These are phyloP conservation scores for Yponomeuta malinellus DNA, from an alignment of 2,888 invertebrate species.

Conservation along the genomic window DNA sequence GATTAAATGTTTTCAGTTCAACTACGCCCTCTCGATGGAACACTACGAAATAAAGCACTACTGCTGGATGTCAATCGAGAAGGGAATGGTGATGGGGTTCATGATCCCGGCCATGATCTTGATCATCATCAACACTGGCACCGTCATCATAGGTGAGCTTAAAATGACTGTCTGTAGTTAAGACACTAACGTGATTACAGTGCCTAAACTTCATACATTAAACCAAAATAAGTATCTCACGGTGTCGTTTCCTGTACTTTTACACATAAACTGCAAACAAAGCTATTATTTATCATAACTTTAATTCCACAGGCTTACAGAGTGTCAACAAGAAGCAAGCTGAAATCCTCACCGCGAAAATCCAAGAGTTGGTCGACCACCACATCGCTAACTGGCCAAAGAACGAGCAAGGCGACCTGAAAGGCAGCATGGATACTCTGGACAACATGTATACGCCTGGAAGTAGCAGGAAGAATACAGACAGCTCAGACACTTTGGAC, in stretches of 20 bases:
- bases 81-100: conserved; percentile 85
- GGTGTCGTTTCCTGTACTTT: too few relatives aligned
- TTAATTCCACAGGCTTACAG: conserved; percentile 45
- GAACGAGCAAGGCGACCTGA: conserved; percentile 39
- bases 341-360: conserved; percentile 60
- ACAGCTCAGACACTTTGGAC: conserved; percentile 61
- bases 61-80: conserved; percentile 86
- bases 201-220: too few relatives aligned
- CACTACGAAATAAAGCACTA: conserved; percentile 84
- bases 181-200: too few relatives aligned
- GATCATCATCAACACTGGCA: conserved; percentile 78
- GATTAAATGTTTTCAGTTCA: conserved; percentile 63
- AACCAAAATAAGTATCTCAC: too few relatives aligned
- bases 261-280: too few relatives aligned
- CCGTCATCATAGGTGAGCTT: conserved; percentile 59
- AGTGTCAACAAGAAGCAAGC: conserved; percentile 64
- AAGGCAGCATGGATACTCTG: conserved; percentile 52
- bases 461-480: conserved; percentile 62
- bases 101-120: conserved; percentile 82
- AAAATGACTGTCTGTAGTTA: not conserved
- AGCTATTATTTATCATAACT: too few relatives aligned
- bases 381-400: conserved; percentile 62
- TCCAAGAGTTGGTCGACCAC: conserved; percentile 58
- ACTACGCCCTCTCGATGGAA: conserved; percentile 80
- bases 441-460: conserved; percentile 56